Conservation (phyloP, 2,113 vertebrate species). For the Halcyon malimbica region DNA sequence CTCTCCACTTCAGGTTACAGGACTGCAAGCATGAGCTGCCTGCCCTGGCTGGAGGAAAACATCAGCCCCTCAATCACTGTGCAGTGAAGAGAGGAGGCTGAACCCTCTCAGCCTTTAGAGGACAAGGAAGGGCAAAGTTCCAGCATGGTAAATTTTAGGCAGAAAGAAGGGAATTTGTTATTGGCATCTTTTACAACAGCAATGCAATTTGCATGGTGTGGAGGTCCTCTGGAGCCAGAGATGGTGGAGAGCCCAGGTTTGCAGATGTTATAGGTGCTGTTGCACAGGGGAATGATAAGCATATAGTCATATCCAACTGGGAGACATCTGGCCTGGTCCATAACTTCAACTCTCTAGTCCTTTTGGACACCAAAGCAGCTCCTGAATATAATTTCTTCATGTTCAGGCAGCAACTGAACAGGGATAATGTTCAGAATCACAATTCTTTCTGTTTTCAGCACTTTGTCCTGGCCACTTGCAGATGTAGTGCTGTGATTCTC, state of each 20-base stretch:
- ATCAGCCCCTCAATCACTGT: background rate
- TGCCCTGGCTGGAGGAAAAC: background rate
- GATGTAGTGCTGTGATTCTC: background rate
- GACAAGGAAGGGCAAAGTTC: background rate
- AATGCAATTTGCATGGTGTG: background rate
- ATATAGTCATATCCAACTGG: accelerated
- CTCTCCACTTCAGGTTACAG: background rate
- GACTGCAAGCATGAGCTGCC: background rate
- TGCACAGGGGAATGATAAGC: accelerated
- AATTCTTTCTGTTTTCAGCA: background rate
- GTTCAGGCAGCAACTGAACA: accelerated
- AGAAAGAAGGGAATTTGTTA: background rate
- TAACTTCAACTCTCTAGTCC: background rate
- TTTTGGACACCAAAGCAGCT: background rate
- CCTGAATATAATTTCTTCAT: background rate
- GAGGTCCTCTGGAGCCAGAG: background rate
- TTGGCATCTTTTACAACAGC: background rate
- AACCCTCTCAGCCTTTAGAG: background rate
- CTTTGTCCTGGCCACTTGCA: background rate
- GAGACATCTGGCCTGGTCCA: accelerated
- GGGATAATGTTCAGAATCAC: background rate
- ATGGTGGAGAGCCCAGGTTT: background rate
- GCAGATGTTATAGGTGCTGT: background rate
- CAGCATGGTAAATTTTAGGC: background rate
- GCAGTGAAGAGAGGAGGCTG: background rate